phyloP scores from a whole-genome alignment of 2,113 vertebrate species.

The Cochlearius cochlearius region DNA sequence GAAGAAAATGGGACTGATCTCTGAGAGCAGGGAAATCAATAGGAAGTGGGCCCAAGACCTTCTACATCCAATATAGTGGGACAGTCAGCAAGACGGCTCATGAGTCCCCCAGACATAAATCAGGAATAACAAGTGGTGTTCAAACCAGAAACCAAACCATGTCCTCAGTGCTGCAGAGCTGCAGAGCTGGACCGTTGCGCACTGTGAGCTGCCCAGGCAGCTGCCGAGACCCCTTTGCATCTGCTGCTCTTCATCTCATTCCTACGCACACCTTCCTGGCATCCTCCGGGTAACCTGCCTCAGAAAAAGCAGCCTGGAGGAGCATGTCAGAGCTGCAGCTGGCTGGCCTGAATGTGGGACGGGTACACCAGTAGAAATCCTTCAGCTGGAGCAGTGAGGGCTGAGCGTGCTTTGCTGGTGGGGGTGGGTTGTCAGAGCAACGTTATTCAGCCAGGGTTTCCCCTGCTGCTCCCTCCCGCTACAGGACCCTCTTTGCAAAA shows the following conservation, averaged over 20 bases:
- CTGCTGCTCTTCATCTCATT: neutral
- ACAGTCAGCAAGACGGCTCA: neutral
- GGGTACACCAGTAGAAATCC: neutral
- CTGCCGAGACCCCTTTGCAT: neutral
- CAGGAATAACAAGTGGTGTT: neutral
- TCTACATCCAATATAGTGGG: neutral
- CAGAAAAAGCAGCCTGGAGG: neutral
- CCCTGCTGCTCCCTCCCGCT: neutral
- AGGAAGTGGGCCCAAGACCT: neutral
- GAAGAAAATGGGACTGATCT: neutral
- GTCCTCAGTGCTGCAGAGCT: neutral
- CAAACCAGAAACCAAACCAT: neutral
- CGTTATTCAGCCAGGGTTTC: neutral
- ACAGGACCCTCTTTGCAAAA: neutral
- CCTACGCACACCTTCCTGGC: neutral
- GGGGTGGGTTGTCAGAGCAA: neutral
- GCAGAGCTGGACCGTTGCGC: neutral
- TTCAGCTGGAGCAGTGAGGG: rapidly evolving
- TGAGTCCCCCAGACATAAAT: neutral
- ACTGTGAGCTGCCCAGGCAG: neutral
- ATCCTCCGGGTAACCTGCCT: neutral
- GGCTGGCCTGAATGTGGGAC: neutral
- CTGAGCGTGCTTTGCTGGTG: neutral
- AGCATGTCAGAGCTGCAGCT: neutral
- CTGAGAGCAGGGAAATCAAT: neutral